Evolutionary conservation across 2,888 invertebrate species (phyloP).

Genomic region (Nesidiocoris tenuis): DNA sequence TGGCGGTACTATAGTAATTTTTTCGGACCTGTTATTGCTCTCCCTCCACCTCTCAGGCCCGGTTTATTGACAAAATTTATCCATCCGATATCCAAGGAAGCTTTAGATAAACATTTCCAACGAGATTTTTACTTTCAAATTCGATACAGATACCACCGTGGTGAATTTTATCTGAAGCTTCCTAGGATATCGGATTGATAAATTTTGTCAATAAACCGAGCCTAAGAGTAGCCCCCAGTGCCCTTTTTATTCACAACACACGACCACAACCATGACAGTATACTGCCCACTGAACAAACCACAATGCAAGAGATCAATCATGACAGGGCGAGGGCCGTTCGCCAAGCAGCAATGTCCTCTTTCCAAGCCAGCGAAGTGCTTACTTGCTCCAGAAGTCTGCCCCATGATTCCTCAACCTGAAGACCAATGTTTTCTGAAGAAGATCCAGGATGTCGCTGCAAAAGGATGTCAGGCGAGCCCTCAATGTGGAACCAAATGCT

Average conservation of each 20-base stretch:
- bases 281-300: slow-evolving; percentile 22
- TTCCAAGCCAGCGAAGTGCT: slow-evolving; percentile 11
- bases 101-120: no score
- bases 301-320: slow-evolving; percentile 31
- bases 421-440: slow-evolving; percentile 5
- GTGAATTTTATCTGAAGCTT: no score
- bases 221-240: no score
- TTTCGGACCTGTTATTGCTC: no score
- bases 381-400: not conserved
- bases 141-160: no score
- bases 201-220: no score
- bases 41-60: no score
- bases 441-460: not conserved
- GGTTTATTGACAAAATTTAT: no score
- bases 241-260: not conserved
- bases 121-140: no score
- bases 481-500: not conserved
- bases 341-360: slow-evolving; percentile 11
- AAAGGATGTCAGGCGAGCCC: not conserved
- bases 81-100: no score
- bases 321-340: slow-evolving; percentile 2
- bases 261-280: not conserved
- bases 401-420: not conserved
- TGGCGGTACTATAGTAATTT: no score
- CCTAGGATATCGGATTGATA: no score